Percentiles rank a stretch among this genome's conserved stretches.
phyloP scores from a whole-genome alignment of 2,797 vertebrate species.

The Acanthurus tractus region DNA sequence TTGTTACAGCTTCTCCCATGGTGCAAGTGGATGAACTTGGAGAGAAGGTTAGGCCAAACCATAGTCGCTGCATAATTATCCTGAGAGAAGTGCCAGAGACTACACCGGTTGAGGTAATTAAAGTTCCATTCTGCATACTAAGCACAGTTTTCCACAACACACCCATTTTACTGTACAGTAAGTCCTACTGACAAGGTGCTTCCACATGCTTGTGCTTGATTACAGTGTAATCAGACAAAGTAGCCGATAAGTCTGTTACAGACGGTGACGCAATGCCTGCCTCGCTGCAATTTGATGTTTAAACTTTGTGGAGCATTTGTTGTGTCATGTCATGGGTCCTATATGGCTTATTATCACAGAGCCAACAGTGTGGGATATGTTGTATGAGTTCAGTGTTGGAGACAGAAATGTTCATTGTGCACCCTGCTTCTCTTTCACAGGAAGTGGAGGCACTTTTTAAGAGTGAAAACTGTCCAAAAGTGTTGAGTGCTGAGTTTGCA shows the following conservation, averaged over 20 bases:
- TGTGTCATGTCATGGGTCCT: neutral
- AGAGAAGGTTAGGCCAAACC: constrained; percentile 96
- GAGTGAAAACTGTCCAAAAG: constrained; percentile 94
- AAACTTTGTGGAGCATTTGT: neutral
- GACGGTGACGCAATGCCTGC: neutral
- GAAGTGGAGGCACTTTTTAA: constrained; percentile 96
- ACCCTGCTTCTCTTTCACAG: constrained; percentile 75
- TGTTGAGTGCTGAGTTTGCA: constrained; percentile 96
- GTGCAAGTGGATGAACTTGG: constrained; percentile 97
- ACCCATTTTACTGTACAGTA: constrained; percentile 6
- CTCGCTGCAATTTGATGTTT: neutral
- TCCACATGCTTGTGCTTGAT: neutral
- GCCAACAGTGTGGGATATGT: neutral
- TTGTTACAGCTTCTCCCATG: constrained; percentile 90
- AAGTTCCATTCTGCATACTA: neutral
- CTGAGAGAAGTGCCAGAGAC: constrained; percentile 96
- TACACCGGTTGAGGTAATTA: constrained; percentile 93
- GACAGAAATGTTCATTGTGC: constrained; percentile 2
- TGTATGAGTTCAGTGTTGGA: neutral
- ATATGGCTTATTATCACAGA: neutral
- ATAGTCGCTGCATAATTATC: constrained; percentile 98
- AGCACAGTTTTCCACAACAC: neutral
- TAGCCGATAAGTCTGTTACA: neutral
- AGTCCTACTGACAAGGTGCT: neutral
- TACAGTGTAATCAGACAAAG: neutral